These are phyloP conservation scores for Agrilus biguttatus DNA, from an alignment of 2,888 invertebrate species.

Conservation along the genomic window DNA sequence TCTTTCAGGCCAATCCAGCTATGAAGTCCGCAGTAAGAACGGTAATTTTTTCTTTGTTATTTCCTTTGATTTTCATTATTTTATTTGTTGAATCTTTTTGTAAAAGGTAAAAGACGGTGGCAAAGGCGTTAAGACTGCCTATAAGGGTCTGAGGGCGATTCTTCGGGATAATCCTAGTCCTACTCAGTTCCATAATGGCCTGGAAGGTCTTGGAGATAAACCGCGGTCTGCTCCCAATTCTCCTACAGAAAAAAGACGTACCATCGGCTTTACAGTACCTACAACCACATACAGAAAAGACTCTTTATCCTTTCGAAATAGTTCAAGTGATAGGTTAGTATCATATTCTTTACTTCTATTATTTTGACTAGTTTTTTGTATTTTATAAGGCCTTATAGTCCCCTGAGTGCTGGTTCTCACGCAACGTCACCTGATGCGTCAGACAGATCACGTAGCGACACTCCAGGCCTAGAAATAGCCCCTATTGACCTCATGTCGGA, in stretches of 20 bases:
- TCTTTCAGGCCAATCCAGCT: constrained; percentile 82
- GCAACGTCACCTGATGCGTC: constrained; percentile 37
- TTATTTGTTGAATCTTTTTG: constrained; percentile 4
- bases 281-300: constrained; percentile 29
- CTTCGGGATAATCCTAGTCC: constrained; percentile 30
- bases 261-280: constrained; percentile 28
- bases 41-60: constrained; percentile 48
- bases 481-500: constrained; percentile 52
- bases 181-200: constrained; percentile 24
- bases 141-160: constrained; percentile 60
- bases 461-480: constrained; percentile 31
- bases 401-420: constrained; percentile 34
- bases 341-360: background rate
- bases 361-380: background rate
- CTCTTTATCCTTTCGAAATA: constrained; percentile 22
- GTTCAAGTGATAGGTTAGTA: constrained; percentile 22
- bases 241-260: constrained; percentile 41
- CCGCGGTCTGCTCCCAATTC: constrained; percentile 53
- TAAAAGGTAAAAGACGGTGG: constrained; percentile 56
- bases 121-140: constrained; percentile 62
- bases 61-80: background rate
- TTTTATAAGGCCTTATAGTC: constrained; percentile 26
- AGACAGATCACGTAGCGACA: constrained; percentile 28
- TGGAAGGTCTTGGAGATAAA: constrained; percentile 24
- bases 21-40: constrained; percentile 87